These are phyloP conservation scores for Papilio protenor DNA, from an alignment of 2,888 invertebrate species.

Conservation along the genomic window DNA sequence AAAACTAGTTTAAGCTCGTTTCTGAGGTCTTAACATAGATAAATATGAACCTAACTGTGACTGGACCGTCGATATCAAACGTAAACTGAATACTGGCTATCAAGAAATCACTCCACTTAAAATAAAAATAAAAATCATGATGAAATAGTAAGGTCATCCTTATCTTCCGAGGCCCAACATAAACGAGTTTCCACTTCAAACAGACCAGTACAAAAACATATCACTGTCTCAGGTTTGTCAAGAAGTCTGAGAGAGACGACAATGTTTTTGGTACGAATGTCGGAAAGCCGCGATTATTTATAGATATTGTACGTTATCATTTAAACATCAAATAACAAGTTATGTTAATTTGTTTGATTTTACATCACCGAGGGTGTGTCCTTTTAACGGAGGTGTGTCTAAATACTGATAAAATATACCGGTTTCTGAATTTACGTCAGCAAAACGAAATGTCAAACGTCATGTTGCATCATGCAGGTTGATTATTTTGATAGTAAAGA, in stretches of 20 bases:
- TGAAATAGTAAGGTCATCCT: slow-evolving; percentile 3
- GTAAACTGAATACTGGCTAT: slow-evolving; percentile 8
- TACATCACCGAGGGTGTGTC: slow-evolving; percentile 40
- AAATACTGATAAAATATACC: not conserved
- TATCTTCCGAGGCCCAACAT: not conserved
- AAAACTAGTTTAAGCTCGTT: not conserved
- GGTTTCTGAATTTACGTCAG: slow-evolving; percentile 4
- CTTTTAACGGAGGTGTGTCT: slow-evolving; percentile 34
- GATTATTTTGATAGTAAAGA: not conserved
- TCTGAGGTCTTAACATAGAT: not conserved
- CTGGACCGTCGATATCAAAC: not conserved
- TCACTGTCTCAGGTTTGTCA: not conserved
- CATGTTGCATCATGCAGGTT: not conserved
- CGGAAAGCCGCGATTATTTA: not conserved
- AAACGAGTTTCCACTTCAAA: not conserved
- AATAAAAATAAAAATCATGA: slow-evolving; percentile 31
- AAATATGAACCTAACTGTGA: not conserved
- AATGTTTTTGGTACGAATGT: not conserved
- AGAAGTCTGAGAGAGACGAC: not conserved
- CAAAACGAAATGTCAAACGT: slow-evolving; percentile 3
- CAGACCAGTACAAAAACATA: not conserved
- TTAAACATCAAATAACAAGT: slow-evolving; percentile 6
- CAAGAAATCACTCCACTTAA: not conserved
- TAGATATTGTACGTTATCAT: slow-evolving; percentile 20
- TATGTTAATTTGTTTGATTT: slow-evolving; percentile 18